Conservation (phyloP, 2,888 invertebrate species). For the Clanis bilineata region DNA sequence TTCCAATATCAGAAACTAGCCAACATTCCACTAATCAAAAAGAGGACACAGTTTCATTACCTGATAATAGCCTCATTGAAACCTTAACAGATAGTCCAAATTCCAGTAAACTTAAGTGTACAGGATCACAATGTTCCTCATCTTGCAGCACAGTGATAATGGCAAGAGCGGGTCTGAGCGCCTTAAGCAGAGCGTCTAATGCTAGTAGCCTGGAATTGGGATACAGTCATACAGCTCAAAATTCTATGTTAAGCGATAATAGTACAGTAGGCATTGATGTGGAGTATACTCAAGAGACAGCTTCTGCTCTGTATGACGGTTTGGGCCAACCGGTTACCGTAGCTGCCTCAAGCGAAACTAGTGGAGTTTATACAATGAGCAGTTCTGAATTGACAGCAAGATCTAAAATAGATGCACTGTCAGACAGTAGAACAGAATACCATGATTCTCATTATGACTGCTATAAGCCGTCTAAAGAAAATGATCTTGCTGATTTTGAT, state of each 20-base stretch:
- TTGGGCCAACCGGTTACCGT: constrained; percentile 81
- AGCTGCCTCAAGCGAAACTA: constrained; percentile 90
- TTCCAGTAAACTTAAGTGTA: constrained; percentile 83
- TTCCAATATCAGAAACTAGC: constrained; percentile 41
- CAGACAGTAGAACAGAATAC: constrained; percentile 71
- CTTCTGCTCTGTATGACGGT: constrained; percentile 82
- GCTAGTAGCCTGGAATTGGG: constrained; percentile 92
- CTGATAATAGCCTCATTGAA: constrained; percentile 71
- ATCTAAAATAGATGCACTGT: constrained; percentile 82
- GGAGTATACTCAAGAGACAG: constrained; percentile 82
- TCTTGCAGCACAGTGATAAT: constrained; percentile 94
- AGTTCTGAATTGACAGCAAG: constrained; percentile 84
- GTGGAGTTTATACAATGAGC: constrained; percentile 92
- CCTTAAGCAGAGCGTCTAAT: constrained; percentile 86
- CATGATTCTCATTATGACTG: constrained; percentile 81
- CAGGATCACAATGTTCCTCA: constrained; percentile 92
- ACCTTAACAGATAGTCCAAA: constrained; percentile 80
- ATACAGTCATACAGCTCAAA: constrained; percentile 93
- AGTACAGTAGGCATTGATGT: constrained; percentile 85
- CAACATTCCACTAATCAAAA: constrained; percentile 47
- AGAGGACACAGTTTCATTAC: constrained; percentile 62
- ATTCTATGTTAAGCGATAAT: constrained; percentile 89
- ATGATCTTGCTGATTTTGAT: constrained; percentile 75
- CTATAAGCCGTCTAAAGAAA: constrained; percentile 79
- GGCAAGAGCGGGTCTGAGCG: constrained; percentile 74